Evolutionary conservation across 2,113 vertebrate species (phyloP), one percentile per base, ranked within the genome.

Genomic region (Osmerus mordax): DNA sequence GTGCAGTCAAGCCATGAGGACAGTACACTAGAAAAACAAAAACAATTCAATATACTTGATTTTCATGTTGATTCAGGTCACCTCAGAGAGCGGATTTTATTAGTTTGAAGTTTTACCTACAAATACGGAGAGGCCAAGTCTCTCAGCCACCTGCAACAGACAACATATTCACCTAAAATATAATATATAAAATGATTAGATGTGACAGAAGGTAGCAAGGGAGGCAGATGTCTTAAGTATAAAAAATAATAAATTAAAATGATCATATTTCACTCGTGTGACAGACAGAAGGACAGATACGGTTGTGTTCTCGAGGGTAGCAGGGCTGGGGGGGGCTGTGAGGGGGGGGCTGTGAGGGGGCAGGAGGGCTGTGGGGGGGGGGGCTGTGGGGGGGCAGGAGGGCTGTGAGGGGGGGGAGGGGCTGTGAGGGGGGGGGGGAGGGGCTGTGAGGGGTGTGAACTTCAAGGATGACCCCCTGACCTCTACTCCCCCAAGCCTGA

Each of bases 191-290:
- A 89, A 87, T 60, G 61, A 83, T 81, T 87, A 73, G 60, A 69
- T 75, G 81, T 72, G 18, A 4, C 21, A 81, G 73, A 62, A 69
- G 68, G 73, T 16, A 65, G 69, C 77, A 23, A 80, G 29, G 29
- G 56, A 77, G 71, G 79, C 75, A 83, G 70, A 81, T 84, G 64
- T 83, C 81, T 73, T 65, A 56, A 60, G 59, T 75, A 80, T 88
- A 91, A 88, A 92, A 91, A 89, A 89, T 92, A 92, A 93, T 92
- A 92, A 92, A 91, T 92, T 89, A 92, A 89, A 91, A 92, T 78
- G 59, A 90, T 84, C 74, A 81, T 81, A 84, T 87, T 79, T 86
- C 75, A 89, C 81, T 88, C 68, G 23, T 23, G 74, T 84, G 74
- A 87, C 63, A 74, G 72, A 82, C 67, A 65, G 55, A 72, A 28